Evolutionary conservation across 2,888 invertebrate genomes (phyloP), one percentile per base, ranked within the genome.

Genomic region (Megaustenia siamemsis): DNA sequence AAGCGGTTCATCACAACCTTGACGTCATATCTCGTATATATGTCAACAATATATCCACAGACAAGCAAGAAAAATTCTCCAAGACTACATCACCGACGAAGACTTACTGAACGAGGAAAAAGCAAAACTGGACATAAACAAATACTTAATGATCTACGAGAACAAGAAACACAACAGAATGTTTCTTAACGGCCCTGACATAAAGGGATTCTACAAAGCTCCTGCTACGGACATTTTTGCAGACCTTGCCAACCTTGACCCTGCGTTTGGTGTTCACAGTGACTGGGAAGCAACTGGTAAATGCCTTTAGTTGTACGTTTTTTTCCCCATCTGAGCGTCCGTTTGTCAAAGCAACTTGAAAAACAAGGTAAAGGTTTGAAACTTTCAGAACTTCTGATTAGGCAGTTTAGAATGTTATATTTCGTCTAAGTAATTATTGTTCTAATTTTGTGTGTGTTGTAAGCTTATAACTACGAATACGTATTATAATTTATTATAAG

Each of bases 171-270:
- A 85, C 56, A 85, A 86, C 82, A 68, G 87, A 28, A 83, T 87
- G 60, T 88, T 87, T 63, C 85, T 87, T 60, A 88, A 88, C 73
- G 88, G 88, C 1, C 87, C 88, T 18, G 88, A 88, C 69, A 83
- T 88, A 15, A 78, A 84, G 32, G 81, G 86, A 24, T 88, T 88
- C 84, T 88, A 86, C 86, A 75, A 82, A 43, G 60, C 45, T 49
- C 82, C 83, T 24, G 45, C 83, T 28, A 45, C 56, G 15, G 71
- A 83, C 18, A 60, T 86, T 18, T 86, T 86, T 66, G 24, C 28
- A 12, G 60, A 69, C 10, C 68, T 86, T 32, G 66, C 28, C 8
- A 49, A 73, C 6, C 78, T 86, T 45, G 86, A 86, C 43, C 87
- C 87, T 15, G 82, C 85, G 28, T 76, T 86, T 32, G 73, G 79